Conservation (phyloP, 2,888 invertebrate genomes). For the Neoascia interrupta region DNA sequence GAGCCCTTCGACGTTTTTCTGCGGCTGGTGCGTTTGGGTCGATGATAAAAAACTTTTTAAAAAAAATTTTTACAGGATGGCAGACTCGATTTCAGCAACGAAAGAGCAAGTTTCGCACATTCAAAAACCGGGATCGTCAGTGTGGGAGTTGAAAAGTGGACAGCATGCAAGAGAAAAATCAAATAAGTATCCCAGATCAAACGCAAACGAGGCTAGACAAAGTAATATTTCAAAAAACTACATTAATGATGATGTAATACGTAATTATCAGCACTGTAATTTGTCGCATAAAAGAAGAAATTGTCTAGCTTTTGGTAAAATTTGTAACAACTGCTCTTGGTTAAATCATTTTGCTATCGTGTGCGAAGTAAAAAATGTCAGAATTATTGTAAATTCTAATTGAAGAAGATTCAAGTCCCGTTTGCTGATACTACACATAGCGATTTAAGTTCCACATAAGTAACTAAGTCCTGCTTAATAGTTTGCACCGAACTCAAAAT, state of each 20-base stretch:
- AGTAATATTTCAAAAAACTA: background rate
- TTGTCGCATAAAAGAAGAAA: background rate
- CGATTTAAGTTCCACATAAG: no score
- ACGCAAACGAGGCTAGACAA: background rate
- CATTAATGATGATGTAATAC: background rate
- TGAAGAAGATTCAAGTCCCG: background rate
- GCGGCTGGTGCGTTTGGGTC: slow-evolving; percentile 9
- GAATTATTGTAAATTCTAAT: background rate
- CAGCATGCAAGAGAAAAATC: background rate
- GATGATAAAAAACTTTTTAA: no score
- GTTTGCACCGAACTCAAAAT: no score
- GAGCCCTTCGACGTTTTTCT: slow-evolving; percentile 1
- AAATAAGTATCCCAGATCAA: background rate
- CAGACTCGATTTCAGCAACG: no score
- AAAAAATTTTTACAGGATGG: no score
- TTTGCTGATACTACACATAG: no score
- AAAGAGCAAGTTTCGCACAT: no score
- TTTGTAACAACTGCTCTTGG: background rate
- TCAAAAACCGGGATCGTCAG: no score
- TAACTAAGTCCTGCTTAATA: no score
- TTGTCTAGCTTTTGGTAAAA: background rate
- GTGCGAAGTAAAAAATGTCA: background rate
- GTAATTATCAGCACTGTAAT: background rate
- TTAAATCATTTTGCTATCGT: slow-evolving; percentile 1
- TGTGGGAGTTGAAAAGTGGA: no score